Conservation (phyloP, 2,113 vertebrate species). For the Anguilla rostrata region DNA sequence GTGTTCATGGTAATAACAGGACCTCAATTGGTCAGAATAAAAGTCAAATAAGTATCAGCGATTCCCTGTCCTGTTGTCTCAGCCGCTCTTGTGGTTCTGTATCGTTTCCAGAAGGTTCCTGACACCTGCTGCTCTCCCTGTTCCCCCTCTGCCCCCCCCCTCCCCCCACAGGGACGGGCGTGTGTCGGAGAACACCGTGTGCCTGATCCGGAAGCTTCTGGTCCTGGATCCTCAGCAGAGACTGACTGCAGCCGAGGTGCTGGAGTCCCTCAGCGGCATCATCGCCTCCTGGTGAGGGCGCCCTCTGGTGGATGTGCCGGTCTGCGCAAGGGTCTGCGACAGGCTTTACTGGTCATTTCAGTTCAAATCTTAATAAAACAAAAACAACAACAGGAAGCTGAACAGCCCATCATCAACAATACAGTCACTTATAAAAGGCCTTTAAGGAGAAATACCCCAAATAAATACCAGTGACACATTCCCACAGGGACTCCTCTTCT, state of each 20-base stretch:
- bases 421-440: no score
- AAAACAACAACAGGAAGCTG: no score
- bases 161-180: slow-evolving; percentile 83
- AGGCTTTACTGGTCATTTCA: not conserved
- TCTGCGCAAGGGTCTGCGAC: not conserved
- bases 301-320: slow-evolving; percentile 45
- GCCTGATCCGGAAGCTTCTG: slow-evolving; percentile 94
- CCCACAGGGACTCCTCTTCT: no score
- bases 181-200: slow-evolving; percentile 95
- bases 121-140: not conserved
- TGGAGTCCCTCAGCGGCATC: slow-evolving; percentile 91
- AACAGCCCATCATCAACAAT: no score
- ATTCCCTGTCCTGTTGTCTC: not conserved
- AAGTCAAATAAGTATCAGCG: not conserved
- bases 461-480: no score
- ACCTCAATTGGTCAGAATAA: no score
- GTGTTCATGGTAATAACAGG: no score
- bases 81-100: not conserved
- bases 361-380: not conserved
- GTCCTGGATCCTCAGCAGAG: slow-evolving; percentile 96
- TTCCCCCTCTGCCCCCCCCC: not conserved
- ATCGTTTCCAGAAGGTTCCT: not conserved
- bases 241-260: slow-evolving; percentile 87
- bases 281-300: slow-evolving; percentile 86
- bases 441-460: no score